These are phyloP conservation scores for Ptychochromis oligacanthus DNA, from an alignment of 2,113 vertebrate genomes.

Conservation along the genomic window DNA sequence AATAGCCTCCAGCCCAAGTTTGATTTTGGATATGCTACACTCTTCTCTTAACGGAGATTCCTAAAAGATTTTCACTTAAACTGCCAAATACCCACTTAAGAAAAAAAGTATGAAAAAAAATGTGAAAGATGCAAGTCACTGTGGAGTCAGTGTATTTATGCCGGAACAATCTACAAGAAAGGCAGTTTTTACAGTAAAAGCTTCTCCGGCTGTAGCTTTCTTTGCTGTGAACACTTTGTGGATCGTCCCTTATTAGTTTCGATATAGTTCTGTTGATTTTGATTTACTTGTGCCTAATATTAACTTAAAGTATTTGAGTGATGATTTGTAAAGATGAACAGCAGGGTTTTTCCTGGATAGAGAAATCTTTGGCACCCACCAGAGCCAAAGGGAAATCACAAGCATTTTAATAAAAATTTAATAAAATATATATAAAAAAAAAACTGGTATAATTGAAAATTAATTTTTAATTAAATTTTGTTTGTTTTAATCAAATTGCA, in stretches of 20 bases:
- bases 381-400: not conserved
- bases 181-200: not conserved
- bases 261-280: not conserved
- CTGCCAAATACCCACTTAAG: not conserved
- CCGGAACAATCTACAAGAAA: not conserved
- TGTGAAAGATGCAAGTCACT: not conserved
- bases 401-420: not conserved
- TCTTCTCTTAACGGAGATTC: not conserved
- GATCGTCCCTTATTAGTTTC: not conserved
- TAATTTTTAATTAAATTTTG: too few relatives aligned
- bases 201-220: not conserved
- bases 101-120: not conserved
- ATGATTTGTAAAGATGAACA: not conserved
- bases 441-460: too few relatives aligned
- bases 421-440: too few relatives aligned
- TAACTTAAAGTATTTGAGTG: rapidly evolving
- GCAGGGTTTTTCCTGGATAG: rapidly evolving
- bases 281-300: not conserved
- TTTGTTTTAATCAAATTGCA: not conserved
- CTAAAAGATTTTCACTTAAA: not conserved
- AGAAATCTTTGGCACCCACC: not conserved
- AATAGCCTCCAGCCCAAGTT: not conserved
- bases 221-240: not conserved
- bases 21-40: not conserved
- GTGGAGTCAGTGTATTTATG: not conserved